These are phyloP conservation scores for Poecilia velifera DNA, from an alignment of 2,797 vertebrate species.

Conservation along the genomic window DNA sequence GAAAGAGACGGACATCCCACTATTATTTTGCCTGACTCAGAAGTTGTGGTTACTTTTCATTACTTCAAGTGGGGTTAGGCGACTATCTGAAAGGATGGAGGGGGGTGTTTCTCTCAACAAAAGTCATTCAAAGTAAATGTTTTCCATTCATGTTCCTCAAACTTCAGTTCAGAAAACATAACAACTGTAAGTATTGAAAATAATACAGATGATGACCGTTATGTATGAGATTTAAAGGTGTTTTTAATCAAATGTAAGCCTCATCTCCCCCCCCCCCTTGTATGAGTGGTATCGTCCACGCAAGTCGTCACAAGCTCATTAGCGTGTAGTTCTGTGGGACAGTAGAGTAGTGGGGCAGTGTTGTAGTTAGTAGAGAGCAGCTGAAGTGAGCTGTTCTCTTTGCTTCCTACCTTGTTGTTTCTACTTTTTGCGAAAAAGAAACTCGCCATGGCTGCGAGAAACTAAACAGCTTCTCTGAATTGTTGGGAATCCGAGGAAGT, in stretches of 20 bases:
- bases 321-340: slow-evolving; percentile 62
- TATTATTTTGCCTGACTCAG: slow-evolving; percentile 34
- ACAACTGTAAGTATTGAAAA: rapidly evolving
- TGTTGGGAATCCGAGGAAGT: slow-evolving; percentile 34
- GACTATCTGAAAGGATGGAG: slow-evolving; percentile 25
- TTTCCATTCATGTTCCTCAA: rapidly evolving
- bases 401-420: slow-evolving; percentile 46
- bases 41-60: slow-evolving; percentile 77
- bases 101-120: background rate
- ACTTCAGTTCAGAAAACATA: rapidly evolving
- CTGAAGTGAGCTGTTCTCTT: slow-evolving; percentile 29
- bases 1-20: background rate
- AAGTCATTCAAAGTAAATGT: background rate
- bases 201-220: rapidly evolving
- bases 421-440: slow-evolving; percentile 10
- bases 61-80: slow-evolving; percentile 43
- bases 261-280: background rate
- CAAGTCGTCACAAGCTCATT: slow-evolving; percentile 68
- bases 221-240: background rate
- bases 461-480: slow-evolving; percentile 36
- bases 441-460: slow-evolving; percentile 48
- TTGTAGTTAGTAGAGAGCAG: slow-evolving; percentile 62
- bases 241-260: background rate
- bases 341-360: slow-evolving; percentile 54
- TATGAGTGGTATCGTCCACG: slow-evolving; percentile 44